A percentile compares a stretch with the other conserved stretches of the same genome.
phyloP scores from a whole-genome alignment of 2,113 vertebrate species.

The Cynocephalus volans region DNA sequence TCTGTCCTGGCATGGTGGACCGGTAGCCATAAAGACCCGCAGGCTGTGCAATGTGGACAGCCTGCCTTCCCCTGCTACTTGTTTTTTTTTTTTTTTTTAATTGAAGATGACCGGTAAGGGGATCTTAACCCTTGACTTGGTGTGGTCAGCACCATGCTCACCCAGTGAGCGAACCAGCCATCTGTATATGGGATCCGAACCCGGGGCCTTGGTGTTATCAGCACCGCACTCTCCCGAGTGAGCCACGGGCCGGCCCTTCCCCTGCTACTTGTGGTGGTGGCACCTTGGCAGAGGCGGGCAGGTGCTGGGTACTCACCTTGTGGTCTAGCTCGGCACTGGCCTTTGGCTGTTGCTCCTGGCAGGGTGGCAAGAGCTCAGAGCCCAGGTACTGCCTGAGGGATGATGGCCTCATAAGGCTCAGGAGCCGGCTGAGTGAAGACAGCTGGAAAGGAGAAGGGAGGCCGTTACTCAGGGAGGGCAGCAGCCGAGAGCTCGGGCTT shows the following conservation, averaged over 20 bases:
- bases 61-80: background rate
- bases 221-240: no score
- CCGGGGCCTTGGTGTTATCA: no score
- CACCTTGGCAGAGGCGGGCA: fast-evolving
- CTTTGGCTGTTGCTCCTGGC: slow-evolving; percentile 61
- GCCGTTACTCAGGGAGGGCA: background rate
- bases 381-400: slow-evolving; percentile 63
- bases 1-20: background rate
- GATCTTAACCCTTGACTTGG: no score
- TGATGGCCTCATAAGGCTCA: slow-evolving; percentile 76
- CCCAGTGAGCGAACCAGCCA: no score
- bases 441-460: slow-evolving; percentile 67
- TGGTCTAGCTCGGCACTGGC: slow-evolving; percentile 57
- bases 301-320: slow-evolving; percentile 65
- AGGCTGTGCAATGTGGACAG: background rate
- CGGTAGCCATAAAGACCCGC: background rate
- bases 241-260: no score
- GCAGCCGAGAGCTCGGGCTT: background rate
- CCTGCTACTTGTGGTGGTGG: fast-evolving
- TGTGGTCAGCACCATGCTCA: no score
- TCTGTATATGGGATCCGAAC: no score
- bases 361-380: background rate
- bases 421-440: slow-evolving; percentile 55
- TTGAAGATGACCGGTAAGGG: no score
- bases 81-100: no score